Evolutionary conservation across 2,888 invertebrate genomes (phyloP).

Genomic region (Bedellia somnulentella): DNA sequence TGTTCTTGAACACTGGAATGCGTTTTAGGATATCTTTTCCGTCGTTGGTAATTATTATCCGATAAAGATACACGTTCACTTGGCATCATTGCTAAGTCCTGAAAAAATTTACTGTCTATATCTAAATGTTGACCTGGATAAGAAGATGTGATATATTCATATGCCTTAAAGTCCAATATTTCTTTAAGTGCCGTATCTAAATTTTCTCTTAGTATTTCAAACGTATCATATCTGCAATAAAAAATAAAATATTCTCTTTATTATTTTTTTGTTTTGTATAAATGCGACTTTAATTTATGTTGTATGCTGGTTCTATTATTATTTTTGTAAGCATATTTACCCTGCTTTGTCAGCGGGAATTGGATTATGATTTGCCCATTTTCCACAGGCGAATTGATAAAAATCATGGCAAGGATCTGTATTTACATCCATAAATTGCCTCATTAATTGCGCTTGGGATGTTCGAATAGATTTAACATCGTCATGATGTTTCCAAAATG

Average conservation of each 20-base stretch:
- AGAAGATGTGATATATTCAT: conserved; percentile 21
- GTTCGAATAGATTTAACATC: conserved; percentile 56
- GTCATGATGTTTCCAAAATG: conserved; percentile 64
- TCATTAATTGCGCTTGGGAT: conserved; percentile 72
- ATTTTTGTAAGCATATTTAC: too few species aligned
- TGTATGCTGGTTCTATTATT: too few species aligned
- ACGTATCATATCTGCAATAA: conserved; percentile 73
- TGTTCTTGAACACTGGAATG: too few species aligned
- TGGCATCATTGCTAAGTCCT: too few species aligned
- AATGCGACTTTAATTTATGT: too few species aligned
- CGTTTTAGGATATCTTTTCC: too few species aligned
- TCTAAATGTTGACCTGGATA: conserved; percentile 40
- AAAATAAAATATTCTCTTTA: conserved; percentile 1
- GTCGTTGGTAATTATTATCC: too few species aligned
- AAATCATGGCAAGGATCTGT: conserved; percentile 81
- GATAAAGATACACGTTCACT: too few species aligned
- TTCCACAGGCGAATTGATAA: conserved; percentile 84
- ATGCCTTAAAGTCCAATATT: conserved; percentile 60
- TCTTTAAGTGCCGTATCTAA: conserved; percentile 70
- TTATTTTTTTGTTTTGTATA: too few species aligned
- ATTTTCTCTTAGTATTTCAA: conserved; percentile 85
- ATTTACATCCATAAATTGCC: conserved; percentile 71
- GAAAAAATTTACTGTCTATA: conserved; percentile 24
- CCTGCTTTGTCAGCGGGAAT: conserved; percentile 88
- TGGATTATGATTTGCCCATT: conserved; percentile 81